Conservation (phyloP, 2,888 invertebrate genomes). For the Frankliniella intonsa region DNA sequence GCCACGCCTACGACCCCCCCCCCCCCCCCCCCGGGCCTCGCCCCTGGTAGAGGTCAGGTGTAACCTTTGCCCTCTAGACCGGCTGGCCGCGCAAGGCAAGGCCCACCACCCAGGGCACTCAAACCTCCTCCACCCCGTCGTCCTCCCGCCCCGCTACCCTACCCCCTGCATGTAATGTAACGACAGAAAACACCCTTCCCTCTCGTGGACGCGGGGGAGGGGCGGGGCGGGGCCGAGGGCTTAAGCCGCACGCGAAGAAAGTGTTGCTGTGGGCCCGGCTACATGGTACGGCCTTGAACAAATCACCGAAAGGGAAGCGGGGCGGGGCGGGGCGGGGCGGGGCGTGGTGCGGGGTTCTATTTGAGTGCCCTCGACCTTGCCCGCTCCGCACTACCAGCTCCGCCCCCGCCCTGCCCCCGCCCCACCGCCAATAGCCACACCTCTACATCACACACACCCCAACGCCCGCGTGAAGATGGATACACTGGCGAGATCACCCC, state of each 20-base stretch:
- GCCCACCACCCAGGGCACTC: too few relatives aligned
- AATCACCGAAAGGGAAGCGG: slow-evolving; percentile 14
- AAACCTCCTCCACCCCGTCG: too few relatives aligned
- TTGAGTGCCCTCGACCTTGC: slow-evolving; percentile 18
- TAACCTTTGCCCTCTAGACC: background rate
- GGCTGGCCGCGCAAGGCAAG: too few relatives aligned
- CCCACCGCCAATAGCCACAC: background rate
- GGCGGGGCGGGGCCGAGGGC: background rate
- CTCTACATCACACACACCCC: background rate
- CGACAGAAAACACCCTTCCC: too few relatives aligned
- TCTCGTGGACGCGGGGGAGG: background rate
- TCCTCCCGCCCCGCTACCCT: too few relatives aligned
- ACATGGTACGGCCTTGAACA: background rate
- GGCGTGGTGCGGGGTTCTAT: background rate
- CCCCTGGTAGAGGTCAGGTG: background rate
- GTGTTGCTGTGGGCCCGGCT: background rate
- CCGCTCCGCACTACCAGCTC: background rate
- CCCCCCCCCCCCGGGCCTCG: background rate
- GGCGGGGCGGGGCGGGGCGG: background rate
- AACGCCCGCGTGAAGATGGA: background rate
- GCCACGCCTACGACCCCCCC: background rate
- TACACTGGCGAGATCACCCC: background rate
- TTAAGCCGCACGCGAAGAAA: background rate
- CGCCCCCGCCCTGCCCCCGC: background rate
- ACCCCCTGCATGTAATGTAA: too few relatives aligned